These are phyloP conservation scores for Acleris sparsana DNA, from an alignment of 2,888 invertebrate species.

Conservation along the genomic window DNA sequence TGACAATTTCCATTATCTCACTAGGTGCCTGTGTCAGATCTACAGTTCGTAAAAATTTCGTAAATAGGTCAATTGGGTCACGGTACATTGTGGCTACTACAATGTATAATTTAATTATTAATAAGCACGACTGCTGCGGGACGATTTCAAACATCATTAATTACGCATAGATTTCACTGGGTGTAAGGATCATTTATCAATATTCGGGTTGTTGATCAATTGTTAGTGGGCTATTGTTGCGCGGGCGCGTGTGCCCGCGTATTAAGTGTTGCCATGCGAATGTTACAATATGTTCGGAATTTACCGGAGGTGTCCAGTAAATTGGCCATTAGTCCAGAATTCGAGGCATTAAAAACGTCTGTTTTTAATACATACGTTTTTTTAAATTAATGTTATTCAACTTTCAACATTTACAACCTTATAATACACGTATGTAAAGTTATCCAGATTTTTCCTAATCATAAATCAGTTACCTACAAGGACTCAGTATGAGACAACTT, in stretches of 20 bases:
- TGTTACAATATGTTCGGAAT: too few species aligned
- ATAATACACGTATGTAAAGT: too few species aligned
- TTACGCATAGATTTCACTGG: slow-evolving; percentile 31
- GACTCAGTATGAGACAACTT: too few species aligned
- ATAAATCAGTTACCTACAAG: too few species aligned
- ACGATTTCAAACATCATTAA: slow-evolving; percentile 28
- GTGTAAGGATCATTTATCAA: slow-evolving; percentile 30
- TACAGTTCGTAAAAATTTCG: slow-evolving; percentile 42
- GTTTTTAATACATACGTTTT: too few species aligned
- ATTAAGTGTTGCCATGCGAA: too few species aligned
- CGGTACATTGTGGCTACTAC: slow-evolving; percentile 23
- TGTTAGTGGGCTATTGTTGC: slow-evolving; percentile 28
- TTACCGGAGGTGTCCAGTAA: too few species aligned
- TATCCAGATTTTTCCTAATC: too few species aligned
- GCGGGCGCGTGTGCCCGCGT: slow-evolving; percentile 6
- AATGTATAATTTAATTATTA: slow-evolving; percentile 15
- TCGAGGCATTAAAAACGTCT: too few species aligned
- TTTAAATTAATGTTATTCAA: too few species aligned
- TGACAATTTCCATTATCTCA: slow-evolving; percentile 43
- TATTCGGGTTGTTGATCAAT: slow-evolving; percentile 25
- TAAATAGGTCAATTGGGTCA: slow-evolving; percentile 42
- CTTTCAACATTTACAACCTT: too few species aligned
- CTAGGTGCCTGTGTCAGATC: slow-evolving; percentile 41
- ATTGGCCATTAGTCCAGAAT: too few species aligned
- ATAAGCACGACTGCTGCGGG: slow-evolving; percentile 7